A percentile compares a stretch with the other conserved stretches of the same genome.
Conservation (phyloP, 2,888 invertebrate species). For the Ectemnius cavifrons region DNA sequence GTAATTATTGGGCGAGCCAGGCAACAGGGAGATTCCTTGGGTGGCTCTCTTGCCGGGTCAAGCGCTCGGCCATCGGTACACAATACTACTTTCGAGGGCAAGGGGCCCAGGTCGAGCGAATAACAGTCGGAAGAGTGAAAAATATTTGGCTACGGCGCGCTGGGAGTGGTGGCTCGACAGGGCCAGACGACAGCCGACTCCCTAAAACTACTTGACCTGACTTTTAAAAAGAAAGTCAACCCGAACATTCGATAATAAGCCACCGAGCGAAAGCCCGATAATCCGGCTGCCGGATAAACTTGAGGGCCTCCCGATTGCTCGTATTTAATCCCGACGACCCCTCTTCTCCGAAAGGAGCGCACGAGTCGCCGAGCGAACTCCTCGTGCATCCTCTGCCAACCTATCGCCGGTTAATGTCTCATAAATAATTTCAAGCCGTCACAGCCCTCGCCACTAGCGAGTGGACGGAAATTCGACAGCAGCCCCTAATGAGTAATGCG, state of each 20-base stretch:
- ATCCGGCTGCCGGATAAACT: conserved; percentile 7
- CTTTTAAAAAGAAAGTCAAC: conserved; percentile 1
- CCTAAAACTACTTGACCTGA: not conserved
- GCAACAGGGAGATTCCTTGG: conserved; percentile 22
- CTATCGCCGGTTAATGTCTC: not conserved
- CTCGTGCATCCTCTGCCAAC: not conserved
- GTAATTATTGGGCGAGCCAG: conserved; percentile 31
- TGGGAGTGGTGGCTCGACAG: no score
- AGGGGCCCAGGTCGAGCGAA: no score
- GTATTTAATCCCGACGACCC: not conserved
- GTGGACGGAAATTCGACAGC: not conserved
- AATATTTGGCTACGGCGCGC: no score
- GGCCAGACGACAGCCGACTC: no score
- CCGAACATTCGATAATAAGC: conserved; percentile 3
- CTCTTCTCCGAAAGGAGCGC: conserved; percentile 3
- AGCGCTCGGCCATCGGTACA: no score
- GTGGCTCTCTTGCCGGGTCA: no score
- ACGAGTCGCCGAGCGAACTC: not conserved
- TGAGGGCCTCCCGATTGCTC: not conserved
- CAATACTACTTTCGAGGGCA: no score
- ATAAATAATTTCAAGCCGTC: not conserved
- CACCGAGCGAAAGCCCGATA: conserved; percentile 3
- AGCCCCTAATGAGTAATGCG: not conserved
- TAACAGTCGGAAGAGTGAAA: no score
- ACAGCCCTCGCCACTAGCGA: not conserved